phyloP scores from a whole-genome alignment of 1,140 invertebrate species.

The Drusus annulatus region DNA sequence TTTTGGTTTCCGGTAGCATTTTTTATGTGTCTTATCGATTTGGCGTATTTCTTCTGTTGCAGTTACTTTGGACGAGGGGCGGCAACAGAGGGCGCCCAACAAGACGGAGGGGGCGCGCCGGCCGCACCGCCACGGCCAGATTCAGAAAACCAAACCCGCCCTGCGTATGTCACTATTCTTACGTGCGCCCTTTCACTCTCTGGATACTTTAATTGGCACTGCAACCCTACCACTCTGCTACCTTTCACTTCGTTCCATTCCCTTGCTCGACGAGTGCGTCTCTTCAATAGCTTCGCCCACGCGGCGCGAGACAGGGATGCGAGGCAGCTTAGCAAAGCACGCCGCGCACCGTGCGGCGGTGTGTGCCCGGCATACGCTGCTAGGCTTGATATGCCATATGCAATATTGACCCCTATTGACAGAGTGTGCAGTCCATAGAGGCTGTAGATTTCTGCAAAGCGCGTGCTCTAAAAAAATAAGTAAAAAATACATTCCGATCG shows the following conservation, averaged over 20 bases:
- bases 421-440: too few relatives aligned
- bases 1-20: too few relatives aligned
- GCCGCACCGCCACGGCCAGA: slow-evolving; percentile 61
- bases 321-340: too few relatives aligned
- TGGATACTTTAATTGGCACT: slow-evolving; percentile 11
- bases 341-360: too few relatives aligned
- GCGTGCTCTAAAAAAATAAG: too few relatives aligned
- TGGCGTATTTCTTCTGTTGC: background rate
- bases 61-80: background rate
- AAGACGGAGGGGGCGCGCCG: slow-evolving; percentile 6
- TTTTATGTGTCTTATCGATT: too few relatives aligned
- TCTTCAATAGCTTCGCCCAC: background rate
- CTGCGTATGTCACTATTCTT: slow-evolving; percentile 58
- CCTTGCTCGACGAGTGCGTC: background rate
- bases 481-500: too few relatives aligned
- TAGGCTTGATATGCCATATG: too few relatives aligned
- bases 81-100: background rate
- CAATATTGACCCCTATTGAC: too few relatives aligned
- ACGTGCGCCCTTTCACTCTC: slow-evolving; percentile 20
- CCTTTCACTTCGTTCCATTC: background rate
- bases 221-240: background rate
- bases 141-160: slow-evolving; percentile 57
- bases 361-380: too few relatives aligned
- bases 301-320: too few relatives aligned
- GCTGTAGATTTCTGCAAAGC: too few relatives aligned